Percentiles rank a stretch among this genome's conserved stretches.
Conservation (phyloP, 35 echinoderm and acorn worm species). For the Chiridota heheva region DNA sequence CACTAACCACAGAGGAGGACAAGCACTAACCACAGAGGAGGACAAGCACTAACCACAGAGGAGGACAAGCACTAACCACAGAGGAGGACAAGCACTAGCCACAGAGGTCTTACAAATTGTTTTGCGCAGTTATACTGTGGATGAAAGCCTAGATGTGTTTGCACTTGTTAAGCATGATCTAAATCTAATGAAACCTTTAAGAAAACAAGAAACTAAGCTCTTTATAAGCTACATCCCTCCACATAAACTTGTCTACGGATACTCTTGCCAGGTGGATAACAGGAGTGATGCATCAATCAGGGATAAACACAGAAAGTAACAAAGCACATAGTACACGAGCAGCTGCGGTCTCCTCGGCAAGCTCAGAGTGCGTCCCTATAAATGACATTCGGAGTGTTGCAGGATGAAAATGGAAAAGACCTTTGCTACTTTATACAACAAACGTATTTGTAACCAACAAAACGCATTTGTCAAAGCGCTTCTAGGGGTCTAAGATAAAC, state of each 20-base stretch:
- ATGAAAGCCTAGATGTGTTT: not conserved
- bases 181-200: not conserved
- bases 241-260: not conserved
- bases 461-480: not conserved
- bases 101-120: not conserved
- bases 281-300: slow-evolving; percentile 11
- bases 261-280: slow-evolving; percentile 33
- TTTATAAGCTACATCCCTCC: slow-evolving; percentile 1
- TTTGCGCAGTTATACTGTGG: not conserved
- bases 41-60: not conserved
- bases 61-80: not conserved
- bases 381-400: slow-evolving; percentile 30
- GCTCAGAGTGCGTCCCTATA: slow-evolving; percentile 1
- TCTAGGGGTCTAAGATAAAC: too few relatives aligned
- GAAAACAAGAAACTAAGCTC: not conserved
- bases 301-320: slow-evolving; percentile 17
- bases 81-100: slow-evolving; percentile 12
- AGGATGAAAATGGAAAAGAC: slow-evolving; percentile 48
- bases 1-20: not conserved
- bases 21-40: not conserved
- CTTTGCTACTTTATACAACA: slow-evolving; percentile 18
- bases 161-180: not conserved
- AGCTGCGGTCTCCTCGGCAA: slow-evolving; percentile 30
- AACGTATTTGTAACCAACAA: not conserved
- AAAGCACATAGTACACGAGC: slow-evolving; percentile 49